Conservation (phyloP, 2,888 invertebrate species). For the Helobdella robusta region DNA sequence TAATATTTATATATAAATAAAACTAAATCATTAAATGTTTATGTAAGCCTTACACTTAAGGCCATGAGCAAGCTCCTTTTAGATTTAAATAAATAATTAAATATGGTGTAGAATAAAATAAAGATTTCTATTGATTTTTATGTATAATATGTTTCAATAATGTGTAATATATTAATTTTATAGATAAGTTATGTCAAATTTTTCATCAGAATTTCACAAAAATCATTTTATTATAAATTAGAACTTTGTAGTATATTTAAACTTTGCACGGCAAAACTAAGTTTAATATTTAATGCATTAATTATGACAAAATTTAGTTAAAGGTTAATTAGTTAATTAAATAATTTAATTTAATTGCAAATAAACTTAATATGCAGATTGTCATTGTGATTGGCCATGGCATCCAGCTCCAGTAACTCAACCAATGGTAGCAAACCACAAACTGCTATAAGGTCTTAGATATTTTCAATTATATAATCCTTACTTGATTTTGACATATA, state of each 20-base stretch:
- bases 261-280: neutral
- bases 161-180: too few relatives aligned
- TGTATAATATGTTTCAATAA: too few relatives aligned
- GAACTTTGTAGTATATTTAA: neutral
- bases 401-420: neutral
- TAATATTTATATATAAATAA: too few relatives aligned
- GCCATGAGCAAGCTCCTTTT: too few relatives aligned
- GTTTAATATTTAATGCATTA: neutral
- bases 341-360: neutral
- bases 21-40: too few relatives aligned
- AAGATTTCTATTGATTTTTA: too few relatives aligned
- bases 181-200: too few relatives aligned
- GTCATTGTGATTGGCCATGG: slow-evolving; percentile 8
- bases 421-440: slow-evolving; percentile 5
- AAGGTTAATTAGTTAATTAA: too few relatives aligned
- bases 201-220: neutral
- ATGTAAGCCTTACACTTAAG: too few relatives aligned
- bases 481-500: too few relatives aligned
- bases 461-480: slow-evolving; percentile 9
- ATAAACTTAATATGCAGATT: neutral
- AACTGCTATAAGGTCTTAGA: neutral
- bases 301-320: neutral
- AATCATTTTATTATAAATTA: neutral
- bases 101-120: too few relatives aligned
- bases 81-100: too few relatives aligned